Percentiles rank a stretch among this genome's conserved stretches.
Evolutionary conservation across 1,140 invertebrate genomes (phyloP).

Genomic region (Papilio polyxenes): DNA sequence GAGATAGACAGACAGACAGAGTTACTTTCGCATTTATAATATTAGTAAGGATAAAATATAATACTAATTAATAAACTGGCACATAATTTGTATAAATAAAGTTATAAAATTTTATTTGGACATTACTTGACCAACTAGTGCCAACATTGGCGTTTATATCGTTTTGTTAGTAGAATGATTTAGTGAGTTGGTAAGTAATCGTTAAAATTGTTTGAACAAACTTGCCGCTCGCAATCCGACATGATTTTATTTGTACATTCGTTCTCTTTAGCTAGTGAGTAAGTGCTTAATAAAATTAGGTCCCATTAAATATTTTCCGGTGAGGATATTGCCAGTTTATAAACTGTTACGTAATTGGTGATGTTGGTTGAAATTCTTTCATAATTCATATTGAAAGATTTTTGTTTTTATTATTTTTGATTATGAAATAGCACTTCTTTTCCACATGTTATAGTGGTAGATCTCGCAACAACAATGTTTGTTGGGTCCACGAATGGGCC

Average conservation of each 20-base stretch:
- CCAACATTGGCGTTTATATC: not conserved
- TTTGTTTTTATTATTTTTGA: too few species aligned
- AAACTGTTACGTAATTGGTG: not conserved
- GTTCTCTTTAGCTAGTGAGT: not conserved
- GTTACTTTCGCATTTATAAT: too few species aligned
- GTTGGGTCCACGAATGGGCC: too few species aligned
- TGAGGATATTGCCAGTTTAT: not conserved
- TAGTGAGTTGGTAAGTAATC: not conserved
- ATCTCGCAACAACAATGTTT: too few species aligned
- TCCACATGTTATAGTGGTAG: too few species aligned
- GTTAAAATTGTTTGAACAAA: constrained; percentile 4
- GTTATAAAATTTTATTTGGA: not conserved
- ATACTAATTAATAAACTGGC: too few species aligned
- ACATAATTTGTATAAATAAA: too few species aligned
- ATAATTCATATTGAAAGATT: too few species aligned
- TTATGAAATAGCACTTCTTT: too few species aligned
- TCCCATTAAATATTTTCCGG: not conserved
- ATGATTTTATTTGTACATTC: not conserved
- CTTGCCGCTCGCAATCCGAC: not conserved
- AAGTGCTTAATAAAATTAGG: not conserved
- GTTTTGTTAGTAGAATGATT: not conserved
- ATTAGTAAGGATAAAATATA: too few species aligned
- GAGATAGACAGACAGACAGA: too few species aligned
- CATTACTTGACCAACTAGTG: not conserved
- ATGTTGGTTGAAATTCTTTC: too few species aligned